Evolutionary conservation across 2,797 vertebrate genomes (phyloP).

Genomic region (Anolis apletophallus): DNA sequence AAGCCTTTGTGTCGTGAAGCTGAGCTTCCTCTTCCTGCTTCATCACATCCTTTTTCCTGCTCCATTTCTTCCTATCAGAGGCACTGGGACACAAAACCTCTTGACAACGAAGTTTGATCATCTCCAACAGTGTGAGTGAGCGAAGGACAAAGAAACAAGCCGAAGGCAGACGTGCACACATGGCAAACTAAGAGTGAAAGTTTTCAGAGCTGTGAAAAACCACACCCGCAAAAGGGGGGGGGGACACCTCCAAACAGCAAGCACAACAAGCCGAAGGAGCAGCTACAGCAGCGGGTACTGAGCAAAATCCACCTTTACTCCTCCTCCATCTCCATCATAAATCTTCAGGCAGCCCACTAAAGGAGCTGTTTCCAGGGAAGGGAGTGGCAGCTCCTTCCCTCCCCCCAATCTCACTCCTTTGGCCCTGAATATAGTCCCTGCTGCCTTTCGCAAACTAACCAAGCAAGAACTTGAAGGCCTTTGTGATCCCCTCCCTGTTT

Average conservation of each 20-base stretch:
- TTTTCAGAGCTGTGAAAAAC: constrained; percentile 32
- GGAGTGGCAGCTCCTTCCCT: constrained; percentile 15
- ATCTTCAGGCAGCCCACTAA: constrained; percentile 83
- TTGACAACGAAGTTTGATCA: background rate
- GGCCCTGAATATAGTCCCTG: constrained; percentile 44
- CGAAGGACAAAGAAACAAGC: constrained; percentile 6
- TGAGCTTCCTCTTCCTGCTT: constrained; percentile 48
- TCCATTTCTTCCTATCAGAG: constrained; percentile 64
- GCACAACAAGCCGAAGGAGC: constrained; percentile 33
- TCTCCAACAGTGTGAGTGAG: background rate
- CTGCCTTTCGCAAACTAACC: background rate
- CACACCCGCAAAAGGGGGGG: constrained; percentile 5
- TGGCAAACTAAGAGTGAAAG: constrained; percentile 11
- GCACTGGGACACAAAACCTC: background rate
- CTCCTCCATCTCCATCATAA: constrained; percentile 75
- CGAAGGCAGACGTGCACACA: background rate
- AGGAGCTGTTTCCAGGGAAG: constrained; percentile 86
- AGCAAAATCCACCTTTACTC: constrained; percentile 58
- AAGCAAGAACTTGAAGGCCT: constrained; percentile 28
- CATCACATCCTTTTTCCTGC: background rate
- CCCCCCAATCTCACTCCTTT: constrained; percentile 46
- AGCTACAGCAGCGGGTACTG: constrained; percentile 8
- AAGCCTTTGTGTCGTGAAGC: constrained; percentile 15
- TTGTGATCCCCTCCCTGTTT: constrained; percentile 13
- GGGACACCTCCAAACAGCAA: constrained; percentile 22